These are phyloP conservation scores for Sitobion miscanthi DNA, from an alignment of 1,140 invertebrate species.

Conservation along the genomic window DNA sequence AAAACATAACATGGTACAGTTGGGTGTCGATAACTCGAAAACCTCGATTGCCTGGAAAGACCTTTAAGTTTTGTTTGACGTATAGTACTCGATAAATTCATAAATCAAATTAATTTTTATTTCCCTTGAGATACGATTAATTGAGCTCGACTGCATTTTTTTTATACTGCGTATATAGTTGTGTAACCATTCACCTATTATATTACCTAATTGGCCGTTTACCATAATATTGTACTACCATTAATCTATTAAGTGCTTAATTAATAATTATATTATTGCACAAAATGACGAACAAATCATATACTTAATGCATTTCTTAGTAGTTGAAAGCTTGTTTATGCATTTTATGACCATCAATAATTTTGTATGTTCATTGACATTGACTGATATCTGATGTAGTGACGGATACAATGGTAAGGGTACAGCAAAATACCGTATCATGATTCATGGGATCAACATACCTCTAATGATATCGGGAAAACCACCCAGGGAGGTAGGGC, in stretches of 20 bases:
- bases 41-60: too few relatives aligned
- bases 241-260: not conserved
- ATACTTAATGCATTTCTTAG: not conserved
- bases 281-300: not conserved
- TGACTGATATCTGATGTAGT: not conserved
- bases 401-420: too few relatives aligned
- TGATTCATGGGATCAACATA: too few relatives aligned
- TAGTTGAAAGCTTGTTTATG: not conserved
- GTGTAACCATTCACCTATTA: not conserved
- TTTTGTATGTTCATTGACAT: not conserved
- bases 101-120: too few relatives aligned
- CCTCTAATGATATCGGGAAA: too few relatives aligned
- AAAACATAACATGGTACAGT: not conserved
- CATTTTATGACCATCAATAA: not conserved
- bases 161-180: not conserved
- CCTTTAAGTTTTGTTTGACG: too few relatives aligned
- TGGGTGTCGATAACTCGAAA: too few relatives aligned
- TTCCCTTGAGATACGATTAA: too few relatives aligned
- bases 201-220: not conserved
- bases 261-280: not conserved
- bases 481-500: too few relatives aligned
- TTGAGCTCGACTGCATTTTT: not conserved
- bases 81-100: too few relatives aligned
- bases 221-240: not conserved
- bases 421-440: not conserved